A percentile compares a stretch with the other conserved stretches of the same genome.
These are phyloP conservation scores for Brachionus plicatilis DNA, from an alignment of 1,140 invertebrate species.

Conservation along the genomic window DNA sequence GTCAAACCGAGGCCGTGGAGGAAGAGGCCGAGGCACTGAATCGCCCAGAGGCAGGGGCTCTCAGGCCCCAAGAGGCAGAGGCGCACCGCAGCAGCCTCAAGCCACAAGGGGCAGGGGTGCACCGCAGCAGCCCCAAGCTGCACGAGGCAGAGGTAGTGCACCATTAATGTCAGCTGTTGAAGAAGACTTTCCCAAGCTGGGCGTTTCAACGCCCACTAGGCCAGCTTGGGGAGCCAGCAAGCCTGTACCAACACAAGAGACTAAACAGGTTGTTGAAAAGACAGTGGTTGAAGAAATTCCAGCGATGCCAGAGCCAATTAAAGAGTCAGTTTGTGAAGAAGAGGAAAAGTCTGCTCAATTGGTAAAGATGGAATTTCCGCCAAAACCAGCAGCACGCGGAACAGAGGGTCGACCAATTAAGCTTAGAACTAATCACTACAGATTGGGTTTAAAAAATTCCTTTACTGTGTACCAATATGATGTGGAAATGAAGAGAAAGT, in stretches of 20 bases:
- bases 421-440: constrained; percentile 11
- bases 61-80: too few species aligned
- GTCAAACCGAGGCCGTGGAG: not conserved
- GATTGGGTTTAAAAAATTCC: not conserved
- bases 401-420: not conserved
- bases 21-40: not conserved
- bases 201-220: not conserved
- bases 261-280: not conserved
- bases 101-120: not conserved
- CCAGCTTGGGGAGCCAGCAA: not conserved
- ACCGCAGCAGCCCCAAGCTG: not conserved
- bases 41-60: not conserved
- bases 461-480: constrained; percentile 25
- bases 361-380: not conserved
- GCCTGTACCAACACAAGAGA: not conserved
- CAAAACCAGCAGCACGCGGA: not conserved
- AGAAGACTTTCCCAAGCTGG: not conserved
- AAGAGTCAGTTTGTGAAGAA: not conserved
- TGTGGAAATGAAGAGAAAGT: constrained; percentile 21
- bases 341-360: not conserved
- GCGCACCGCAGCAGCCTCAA: not conserved
- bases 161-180: not conserved
- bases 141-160: too few species aligned
- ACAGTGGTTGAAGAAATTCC: constrained; percentile 1
- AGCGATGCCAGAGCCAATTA: not conserved